Percentiles rank a stretch among this genome's conserved stretches.
Conservation (phyloP, 2,888 invertebrate species). For the Microctonus brassicae region DNA sequence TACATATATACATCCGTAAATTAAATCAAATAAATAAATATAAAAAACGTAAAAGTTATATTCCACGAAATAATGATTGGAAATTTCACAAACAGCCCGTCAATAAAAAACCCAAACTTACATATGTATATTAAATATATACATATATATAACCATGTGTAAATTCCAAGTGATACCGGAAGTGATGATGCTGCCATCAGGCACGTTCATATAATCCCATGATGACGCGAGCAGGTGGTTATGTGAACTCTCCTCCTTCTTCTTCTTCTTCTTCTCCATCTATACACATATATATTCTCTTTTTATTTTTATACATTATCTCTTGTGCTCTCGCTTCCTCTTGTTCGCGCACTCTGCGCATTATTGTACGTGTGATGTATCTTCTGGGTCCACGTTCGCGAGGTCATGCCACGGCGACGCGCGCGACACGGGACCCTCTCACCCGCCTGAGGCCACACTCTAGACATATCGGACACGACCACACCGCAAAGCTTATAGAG, state of each 20-base stretch:
- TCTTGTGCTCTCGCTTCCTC: neutral
- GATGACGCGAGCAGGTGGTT: constrained; percentile 36
- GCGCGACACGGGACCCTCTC: constrained; percentile 38
- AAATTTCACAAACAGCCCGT: neutral
- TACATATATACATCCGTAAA: neutral
- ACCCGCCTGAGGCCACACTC: constrained; percentile 14
- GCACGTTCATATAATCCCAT: constrained; percentile 19
- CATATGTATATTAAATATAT: neutral
- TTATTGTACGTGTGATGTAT: constrained; percentile 2
- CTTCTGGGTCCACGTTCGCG: constrained; percentile 3
- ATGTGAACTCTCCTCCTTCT: constrained; percentile 25
- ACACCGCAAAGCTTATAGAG: constrained; percentile 9
- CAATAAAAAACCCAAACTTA: neutral
- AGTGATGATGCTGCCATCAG: constrained; percentile 10
- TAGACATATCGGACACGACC: constrained; percentile 36
- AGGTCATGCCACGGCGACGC: constrained; percentile 34
- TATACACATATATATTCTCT: neutral
- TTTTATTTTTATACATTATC: neutral
- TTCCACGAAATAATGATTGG: constrained; percentile 7
- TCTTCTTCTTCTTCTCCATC: neutral
- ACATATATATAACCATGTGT: neutral
- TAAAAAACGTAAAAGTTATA: neutral
- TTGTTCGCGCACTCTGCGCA: neutral
- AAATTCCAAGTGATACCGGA: constrained; percentile 27
- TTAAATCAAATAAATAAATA: neutral